These are phyloP conservation scores for Tenthredo distinguenda DNA, from an alignment of 2,888 invertebrate genomes.

Conservation along the genomic window DNA sequence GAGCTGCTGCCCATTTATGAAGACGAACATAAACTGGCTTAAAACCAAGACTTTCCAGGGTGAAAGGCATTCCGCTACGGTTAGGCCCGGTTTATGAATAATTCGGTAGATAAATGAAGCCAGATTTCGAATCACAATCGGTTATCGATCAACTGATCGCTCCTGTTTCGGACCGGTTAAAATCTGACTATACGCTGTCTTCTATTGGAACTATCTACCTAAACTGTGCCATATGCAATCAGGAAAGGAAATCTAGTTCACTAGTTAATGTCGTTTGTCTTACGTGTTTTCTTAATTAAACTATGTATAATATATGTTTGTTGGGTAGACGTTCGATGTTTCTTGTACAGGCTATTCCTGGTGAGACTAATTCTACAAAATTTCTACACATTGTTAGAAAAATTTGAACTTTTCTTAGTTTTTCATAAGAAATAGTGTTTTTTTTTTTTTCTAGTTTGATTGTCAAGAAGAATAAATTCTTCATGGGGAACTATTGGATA, in stretches of 20 bases:
- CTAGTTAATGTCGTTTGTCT: conserved; percentile 7
- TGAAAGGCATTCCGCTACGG: conserved; percentile 44
- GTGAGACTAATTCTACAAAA: no score
- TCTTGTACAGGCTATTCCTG: background rate
- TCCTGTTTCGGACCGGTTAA: conserved; percentile 46
- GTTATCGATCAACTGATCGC: conserved; percentile 47
- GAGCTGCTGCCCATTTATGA: conserved; percentile 74
- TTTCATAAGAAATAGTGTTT: no score
- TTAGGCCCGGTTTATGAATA: conserved; percentile 38
- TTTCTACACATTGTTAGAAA: no score
- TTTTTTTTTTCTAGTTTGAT: no score
- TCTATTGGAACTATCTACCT: background rate
- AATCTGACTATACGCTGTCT: conserved; percentile 27
- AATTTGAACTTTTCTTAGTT: no score
- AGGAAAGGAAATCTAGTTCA: conserved; percentile 25
- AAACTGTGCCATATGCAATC: conserved; percentile 26
- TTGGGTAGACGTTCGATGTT: background rate
- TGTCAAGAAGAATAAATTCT: no score
- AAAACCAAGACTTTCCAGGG: conserved; percentile 61
- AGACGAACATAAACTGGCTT: conserved; percentile 66
- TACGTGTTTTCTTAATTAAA: background rate
- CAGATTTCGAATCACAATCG: conserved; percentile 36
- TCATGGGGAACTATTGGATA: no score
- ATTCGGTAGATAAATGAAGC: conserved; percentile 15
- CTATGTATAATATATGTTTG: background rate